Conservation (phyloP, 1,140 invertebrate genomes). For the Drosophila saltans region DNA sequence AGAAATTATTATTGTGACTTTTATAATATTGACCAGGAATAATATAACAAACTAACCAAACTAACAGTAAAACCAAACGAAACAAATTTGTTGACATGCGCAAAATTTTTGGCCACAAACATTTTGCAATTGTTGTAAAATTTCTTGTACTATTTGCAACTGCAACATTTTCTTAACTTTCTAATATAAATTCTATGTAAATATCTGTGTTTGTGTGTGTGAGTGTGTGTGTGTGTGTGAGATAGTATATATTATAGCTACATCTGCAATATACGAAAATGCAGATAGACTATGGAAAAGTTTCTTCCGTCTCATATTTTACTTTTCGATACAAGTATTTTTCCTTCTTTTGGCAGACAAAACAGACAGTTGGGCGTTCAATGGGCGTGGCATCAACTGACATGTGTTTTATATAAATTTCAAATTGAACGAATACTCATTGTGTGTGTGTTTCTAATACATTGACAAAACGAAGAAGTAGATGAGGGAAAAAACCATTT, state of each 20-base stretch:
- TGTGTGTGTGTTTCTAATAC: conserved; percentile 24
- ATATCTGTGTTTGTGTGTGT: neutral
- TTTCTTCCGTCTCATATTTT: conserved; percentile 46
- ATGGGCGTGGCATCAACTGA: conserved; percentile 56
- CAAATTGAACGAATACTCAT: conserved; percentile 37
- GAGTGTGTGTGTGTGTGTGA: neutral
- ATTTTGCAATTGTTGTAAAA: conserved; percentile 66
- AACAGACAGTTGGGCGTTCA: conserved; percentile 50
- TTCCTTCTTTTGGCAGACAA: conserved; percentile 48
- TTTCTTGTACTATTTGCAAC: conserved; percentile 53
- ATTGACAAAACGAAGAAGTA: conserved; percentile 22
- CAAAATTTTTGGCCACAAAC: conserved; percentile 64
- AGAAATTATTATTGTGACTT: conserved; percentile 77
- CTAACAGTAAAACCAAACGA: neutral
- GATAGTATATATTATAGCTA: conserved; percentile 30
- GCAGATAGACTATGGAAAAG: conserved; percentile 35
- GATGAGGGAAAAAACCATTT: conserved; percentile 41
- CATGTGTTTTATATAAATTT: conserved; percentile 58
- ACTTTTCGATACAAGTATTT: conserved; percentile 47
- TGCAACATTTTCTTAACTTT: conserved; percentile 55
- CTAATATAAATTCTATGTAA: conserved; percentile 54
- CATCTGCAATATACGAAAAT: conserved; percentile 66
- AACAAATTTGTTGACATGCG: conserved; percentile 75
- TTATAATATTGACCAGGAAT: conserved; percentile 62
- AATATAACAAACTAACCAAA: conserved; percentile 20